Percentiles rank a stretch among this genome's conserved stretches.
phyloP scores from a whole-genome alignment of 2,888 invertebrate species.

The Hipparchia sbordonii region DNA sequence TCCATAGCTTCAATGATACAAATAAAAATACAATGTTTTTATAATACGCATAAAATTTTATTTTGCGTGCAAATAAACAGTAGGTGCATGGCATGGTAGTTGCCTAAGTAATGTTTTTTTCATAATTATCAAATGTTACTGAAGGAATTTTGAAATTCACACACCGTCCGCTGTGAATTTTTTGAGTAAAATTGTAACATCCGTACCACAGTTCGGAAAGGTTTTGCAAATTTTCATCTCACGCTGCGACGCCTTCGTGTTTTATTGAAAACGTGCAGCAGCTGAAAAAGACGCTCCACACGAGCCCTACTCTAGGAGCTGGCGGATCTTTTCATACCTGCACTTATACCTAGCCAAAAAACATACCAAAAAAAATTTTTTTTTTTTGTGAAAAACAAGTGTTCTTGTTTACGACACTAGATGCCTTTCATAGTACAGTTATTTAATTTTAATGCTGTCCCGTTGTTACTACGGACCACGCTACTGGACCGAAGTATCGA shows the following conservation, averaged over 20 bases:
- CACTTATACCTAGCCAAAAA: neutral
- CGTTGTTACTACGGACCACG: too few species aligned
- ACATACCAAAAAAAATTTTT: neutral
- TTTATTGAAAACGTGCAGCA: constrained; percentile 32
- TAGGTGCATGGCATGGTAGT: too few species aligned
- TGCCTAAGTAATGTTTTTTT: too few species aligned
- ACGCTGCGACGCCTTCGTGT: constrained; percentile 40
- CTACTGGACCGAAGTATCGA: too few species aligned
- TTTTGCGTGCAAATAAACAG: too few species aligned
- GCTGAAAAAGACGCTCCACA: constrained; percentile 17
- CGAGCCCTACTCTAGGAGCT: neutral
- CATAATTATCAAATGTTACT: too few species aligned
- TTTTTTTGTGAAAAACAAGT: neutral
- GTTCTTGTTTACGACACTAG: too few species aligned
- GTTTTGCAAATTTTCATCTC: constrained; percentile 36
- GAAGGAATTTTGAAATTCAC: neutral
- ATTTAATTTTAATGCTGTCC: too few species aligned
- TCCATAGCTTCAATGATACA: too few species aligned
- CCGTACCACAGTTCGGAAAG: constrained; percentile 21
- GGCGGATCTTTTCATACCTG: neutral
- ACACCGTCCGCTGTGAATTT: constrained; percentile 6
- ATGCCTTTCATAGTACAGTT: too few species aligned
- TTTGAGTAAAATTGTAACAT: constrained; percentile 3
- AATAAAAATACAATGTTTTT: too few species aligned
- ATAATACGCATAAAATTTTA: too few species aligned